Conservation (phyloP, 2,888 invertebrate genomes). For the Drosophila colorata region DNA sequence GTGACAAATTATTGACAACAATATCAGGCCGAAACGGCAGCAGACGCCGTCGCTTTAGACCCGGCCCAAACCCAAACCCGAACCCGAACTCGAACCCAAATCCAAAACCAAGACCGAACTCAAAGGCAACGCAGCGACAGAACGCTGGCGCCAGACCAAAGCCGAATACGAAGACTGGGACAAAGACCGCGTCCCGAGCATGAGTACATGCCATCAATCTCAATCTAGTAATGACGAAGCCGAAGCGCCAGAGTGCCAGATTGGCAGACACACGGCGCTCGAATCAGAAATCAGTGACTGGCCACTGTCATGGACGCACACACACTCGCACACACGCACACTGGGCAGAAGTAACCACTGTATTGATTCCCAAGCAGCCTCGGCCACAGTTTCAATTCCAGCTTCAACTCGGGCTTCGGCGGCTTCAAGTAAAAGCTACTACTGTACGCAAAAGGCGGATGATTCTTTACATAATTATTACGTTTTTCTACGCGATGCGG, state of each 20-base stretch:
- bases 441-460: constrained; percentile 59
- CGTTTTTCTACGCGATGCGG: constrained; percentile 56
- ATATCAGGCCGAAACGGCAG: constrained; percentile 48
- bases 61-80: constrained; percentile 30
- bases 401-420: constrained; percentile 34
- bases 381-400: constrained; percentile 12
- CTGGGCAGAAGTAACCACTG: constrained; percentile 22
- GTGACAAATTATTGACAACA: constrained; percentile 84
- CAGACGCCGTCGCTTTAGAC: constrained; percentile 21
- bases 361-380: constrained; percentile 58
- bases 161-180: constrained; percentile 8
- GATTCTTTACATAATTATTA: constrained; percentile 77
- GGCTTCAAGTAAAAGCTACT: constrained; percentile 62
- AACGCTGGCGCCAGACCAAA: constrained; percentile 61
- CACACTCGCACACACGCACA: constrained; percentile 21
- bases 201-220: constrained; percentile 73
- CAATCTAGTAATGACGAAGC: constrained; percentile 75
- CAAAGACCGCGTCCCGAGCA: constrained; percentile 24
- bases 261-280: constrained; percentile 56
- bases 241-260: constrained; percentile 67
- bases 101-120: constrained; percentile 1
- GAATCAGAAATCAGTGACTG: constrained; percentile 57
- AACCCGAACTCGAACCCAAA: too few species aligned
- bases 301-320: constrained; percentile 30
- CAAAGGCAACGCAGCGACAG: constrained; percentile 43